These are phyloP conservation scores for Cebus imitator DNA, from an alignment of 2,113 vertebrate genomes.

Conservation along the genomic window DNA sequence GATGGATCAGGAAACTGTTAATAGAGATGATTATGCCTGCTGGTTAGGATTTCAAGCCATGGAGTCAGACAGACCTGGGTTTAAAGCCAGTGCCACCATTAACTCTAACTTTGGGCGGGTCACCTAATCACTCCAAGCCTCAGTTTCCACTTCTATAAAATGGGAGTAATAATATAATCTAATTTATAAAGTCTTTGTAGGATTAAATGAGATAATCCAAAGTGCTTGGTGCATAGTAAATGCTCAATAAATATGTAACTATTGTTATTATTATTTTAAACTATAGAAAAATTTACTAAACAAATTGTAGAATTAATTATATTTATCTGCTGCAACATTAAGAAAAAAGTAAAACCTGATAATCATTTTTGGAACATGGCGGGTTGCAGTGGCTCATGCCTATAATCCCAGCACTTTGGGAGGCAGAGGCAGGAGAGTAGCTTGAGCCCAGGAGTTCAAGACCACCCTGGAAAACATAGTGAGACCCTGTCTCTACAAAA, in stretches of 20 bases:
- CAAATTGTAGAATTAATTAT: no score
- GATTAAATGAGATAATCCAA: conserved; percentile 12
- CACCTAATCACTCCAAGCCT: neutral
- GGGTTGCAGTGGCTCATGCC: no score
- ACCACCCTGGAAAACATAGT: no score
- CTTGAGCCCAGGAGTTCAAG: no score
- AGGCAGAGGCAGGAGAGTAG: no score
- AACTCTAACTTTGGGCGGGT: neutral
- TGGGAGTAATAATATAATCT: neutral
- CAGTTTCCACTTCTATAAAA: neutral
- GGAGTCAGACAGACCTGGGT: neutral
- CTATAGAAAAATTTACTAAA: no score
- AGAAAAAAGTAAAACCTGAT: no score
- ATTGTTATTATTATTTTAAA: conserved; percentile 18
- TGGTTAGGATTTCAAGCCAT: neutral
- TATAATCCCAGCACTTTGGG: no score
- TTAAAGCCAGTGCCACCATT: neutral
- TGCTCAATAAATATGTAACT: neutral
- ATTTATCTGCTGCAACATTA: no score
- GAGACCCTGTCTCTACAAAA: no score
- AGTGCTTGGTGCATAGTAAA: neutral
- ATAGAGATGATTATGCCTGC: neutral
- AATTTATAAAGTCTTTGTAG: neutral
- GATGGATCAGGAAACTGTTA: neutral
- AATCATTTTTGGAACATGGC: no score